Conservation (phyloP, 2,888 invertebrate genomes). For the Ophioninae sp. region DNA sequence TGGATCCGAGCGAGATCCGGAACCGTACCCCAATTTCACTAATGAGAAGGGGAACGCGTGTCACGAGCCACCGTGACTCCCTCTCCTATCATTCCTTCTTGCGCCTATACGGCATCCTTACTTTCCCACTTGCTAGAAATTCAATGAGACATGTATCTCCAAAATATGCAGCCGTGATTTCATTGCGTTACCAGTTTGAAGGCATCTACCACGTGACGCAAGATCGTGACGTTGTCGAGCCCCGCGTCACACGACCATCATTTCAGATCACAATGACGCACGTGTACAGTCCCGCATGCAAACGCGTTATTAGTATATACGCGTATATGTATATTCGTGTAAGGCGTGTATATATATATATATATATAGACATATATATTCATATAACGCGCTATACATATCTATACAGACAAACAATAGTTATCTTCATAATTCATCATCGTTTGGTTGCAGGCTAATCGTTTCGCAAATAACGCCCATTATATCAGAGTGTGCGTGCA, state of each 20-base stretch:
- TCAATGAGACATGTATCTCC: conserved; percentile 44
- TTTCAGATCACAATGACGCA: not conserved
- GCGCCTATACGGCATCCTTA: not conserved
- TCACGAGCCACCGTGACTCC: conserved; percentile 8
- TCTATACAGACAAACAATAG: not conserved
- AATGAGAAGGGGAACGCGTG: not conserved
- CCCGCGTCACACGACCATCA: conserved; percentile 15
- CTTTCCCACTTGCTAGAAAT: conserved; percentile 28
- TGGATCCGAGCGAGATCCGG: not conserved
- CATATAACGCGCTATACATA: no score
- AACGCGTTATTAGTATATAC: not conserved
- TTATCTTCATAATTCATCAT: conserved; percentile 6
- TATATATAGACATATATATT: not conserved
- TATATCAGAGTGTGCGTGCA: not conserved
- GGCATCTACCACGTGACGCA: conserved; percentile 1
- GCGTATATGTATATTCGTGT: not conserved
- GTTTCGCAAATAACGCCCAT: not conserved
- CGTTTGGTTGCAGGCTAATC: not conserved
- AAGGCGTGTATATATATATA: not conserved
- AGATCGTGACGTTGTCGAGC: conserved; percentile 18
- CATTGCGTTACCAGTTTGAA: conserved; percentile 49
- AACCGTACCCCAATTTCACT: not conserved
- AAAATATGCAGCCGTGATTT: conserved; percentile 42
- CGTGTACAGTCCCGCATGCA: conserved; percentile 3
- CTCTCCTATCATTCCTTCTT: not conserved